Conservation (phyloP, 1,140 invertebrate genomes). For the Drosophila bipectinata region DNA sequence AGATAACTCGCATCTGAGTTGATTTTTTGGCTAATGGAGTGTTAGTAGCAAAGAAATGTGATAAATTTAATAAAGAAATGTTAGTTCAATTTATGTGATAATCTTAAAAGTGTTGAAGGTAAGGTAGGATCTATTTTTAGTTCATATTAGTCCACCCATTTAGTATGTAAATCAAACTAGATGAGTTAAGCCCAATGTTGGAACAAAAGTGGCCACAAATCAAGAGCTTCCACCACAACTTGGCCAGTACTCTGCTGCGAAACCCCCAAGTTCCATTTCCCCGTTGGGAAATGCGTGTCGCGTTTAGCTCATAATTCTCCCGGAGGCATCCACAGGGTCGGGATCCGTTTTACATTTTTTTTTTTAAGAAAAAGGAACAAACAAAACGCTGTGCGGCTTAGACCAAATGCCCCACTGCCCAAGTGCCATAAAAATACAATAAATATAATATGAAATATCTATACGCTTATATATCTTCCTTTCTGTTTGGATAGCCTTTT, state of each 20-base stretch:
- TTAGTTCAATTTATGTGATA: constrained; percentile 28
- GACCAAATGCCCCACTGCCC: constrained; percentile 63
- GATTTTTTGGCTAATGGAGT: background rate
- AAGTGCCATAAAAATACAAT: constrained; percentile 80
- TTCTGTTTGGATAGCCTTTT: constrained; percentile 69
- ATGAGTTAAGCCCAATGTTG: constrained; percentile 33
- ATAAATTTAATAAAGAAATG: constrained; percentile 68
- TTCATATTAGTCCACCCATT: background rate
- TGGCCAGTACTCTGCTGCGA: background rate
- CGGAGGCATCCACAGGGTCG: constrained; percentile 17
- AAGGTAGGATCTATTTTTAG: background rate
- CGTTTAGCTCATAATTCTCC: constrained; percentile 76
- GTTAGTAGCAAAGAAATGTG: constrained; percentile 66
- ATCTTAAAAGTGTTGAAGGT: constrained; percentile 1
- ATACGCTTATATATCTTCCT: constrained; percentile 46
- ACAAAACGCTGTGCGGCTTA: constrained; percentile 66
- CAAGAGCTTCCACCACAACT: constrained; percentile 30
- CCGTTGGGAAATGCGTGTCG: constrained; percentile 49
- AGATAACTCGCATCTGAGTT: constrained; percentile 25
- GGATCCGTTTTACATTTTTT: constrained; percentile 70
- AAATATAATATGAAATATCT: constrained; percentile 63
- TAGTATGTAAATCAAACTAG: constrained; percentile 30
- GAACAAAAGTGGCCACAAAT: constrained; percentile 59
- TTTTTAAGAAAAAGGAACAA: constrained; percentile 12
- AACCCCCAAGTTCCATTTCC: background rate